These are phyloP conservation scores for Pammene aurita DNA, from an alignment of 2,888 invertebrate genomes.

Conservation along the genomic window DNA sequence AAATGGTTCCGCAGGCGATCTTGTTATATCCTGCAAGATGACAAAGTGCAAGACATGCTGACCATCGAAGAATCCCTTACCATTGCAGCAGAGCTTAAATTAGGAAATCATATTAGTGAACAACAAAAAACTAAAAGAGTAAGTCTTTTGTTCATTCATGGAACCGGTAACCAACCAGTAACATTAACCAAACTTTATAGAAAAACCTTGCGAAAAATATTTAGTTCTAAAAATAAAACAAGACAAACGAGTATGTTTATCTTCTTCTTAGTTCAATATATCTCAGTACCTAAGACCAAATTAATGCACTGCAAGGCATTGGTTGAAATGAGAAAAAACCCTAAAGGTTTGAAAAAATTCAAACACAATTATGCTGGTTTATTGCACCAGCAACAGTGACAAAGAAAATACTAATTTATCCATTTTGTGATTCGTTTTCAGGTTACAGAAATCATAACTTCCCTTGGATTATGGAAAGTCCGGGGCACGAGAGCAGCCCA, in stretches of 20 bases:
- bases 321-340: too few relatives aligned
- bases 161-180: not conserved
- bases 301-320: too few relatives aligned
- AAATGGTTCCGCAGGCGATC: constrained; percentile 88
- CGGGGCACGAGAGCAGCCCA: constrained; percentile 86
- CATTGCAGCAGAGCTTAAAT: constrained; percentile 93
- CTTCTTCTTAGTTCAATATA: too few relatives aligned
- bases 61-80: constrained; percentile 93
- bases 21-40: constrained; percentile 96
- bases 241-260: too few relatives aligned
- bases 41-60: constrained; percentile 90
- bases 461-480: constrained; percentile 87
- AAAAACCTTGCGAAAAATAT: too few relatives aligned
- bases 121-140: constrained; percentile 87
- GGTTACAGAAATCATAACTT: constrained; percentile 91
- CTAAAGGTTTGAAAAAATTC: too few relatives aligned
- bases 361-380: too few relatives aligned
- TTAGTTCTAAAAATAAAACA: too few relatives aligned
- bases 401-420: not conserved
- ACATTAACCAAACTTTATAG: not conserved
- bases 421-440: constrained; percentile 64
- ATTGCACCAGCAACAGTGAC: too few relatives aligned
- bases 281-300: too few relatives aligned
- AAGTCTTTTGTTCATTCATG: constrained; percentile 46
- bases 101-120: constrained; percentile 85